phyloP scores from a whole-genome alignment of 2,113 vertebrate genomes.

The Parotia lawesii region DNA sequence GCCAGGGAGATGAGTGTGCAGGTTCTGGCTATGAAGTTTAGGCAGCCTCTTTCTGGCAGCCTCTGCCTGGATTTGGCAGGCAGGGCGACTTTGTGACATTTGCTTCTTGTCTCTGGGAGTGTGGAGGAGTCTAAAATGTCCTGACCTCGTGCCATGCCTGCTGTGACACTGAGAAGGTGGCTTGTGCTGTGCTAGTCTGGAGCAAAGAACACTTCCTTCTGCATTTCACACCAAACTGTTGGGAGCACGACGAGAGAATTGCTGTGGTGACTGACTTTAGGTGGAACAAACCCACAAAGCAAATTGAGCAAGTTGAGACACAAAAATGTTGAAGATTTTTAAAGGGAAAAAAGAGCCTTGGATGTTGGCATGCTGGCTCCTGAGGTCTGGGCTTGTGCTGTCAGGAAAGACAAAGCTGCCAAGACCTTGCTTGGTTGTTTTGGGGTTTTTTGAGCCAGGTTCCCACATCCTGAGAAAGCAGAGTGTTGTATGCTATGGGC shows the following conservation, averaged over 20 bases:
- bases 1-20: neutral
- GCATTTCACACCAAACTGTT: neutral
- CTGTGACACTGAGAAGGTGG: neutral
- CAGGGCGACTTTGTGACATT: neutral
- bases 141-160: neutral
- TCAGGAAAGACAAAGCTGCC: neutral
- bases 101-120: neutral
- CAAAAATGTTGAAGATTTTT: neutral
- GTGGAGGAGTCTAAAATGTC: neutral
- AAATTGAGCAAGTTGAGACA: neutral
- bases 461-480: neutral
- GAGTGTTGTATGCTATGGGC: neutral
- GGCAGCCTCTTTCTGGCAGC: neutral
- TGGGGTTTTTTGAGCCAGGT: neutral
- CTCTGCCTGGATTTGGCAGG: neutral
- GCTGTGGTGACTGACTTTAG: neutral
- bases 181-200: neutral
- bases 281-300: neutral
- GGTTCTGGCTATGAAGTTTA: neutral
- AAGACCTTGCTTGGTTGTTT: neutral
- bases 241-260: neutral
- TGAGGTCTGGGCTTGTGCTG: neutral
- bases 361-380: neutral
- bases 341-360: neutral
- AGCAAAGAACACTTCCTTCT: neutral